phyloP scores from a whole-genome alignment of 2,797 vertebrate species.

The Chromobotia macracanthus region DNA sequence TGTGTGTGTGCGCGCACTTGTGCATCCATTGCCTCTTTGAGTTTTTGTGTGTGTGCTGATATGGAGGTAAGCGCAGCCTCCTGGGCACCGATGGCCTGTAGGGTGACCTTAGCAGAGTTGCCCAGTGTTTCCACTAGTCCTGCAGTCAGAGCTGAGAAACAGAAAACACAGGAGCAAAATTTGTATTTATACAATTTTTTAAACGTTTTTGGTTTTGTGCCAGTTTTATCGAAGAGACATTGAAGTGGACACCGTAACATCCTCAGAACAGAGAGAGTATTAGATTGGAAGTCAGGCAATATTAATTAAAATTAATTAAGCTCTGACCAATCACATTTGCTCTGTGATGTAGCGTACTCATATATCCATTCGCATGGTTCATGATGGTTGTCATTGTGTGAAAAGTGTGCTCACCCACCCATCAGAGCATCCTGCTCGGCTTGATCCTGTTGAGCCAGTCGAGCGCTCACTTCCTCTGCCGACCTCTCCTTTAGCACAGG shows the following conservation, averaged over 20 bases:
- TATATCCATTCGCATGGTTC: too few relatives aligned
- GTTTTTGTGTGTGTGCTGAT: conserved; percentile 77
- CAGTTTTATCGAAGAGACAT: too few relatives aligned
- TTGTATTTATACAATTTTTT: not conserved
- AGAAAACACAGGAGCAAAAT: not conserved
- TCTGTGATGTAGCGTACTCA: too few relatives aligned
- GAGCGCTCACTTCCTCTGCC: conserved; percentile 86
- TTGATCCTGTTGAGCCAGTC: conserved; percentile 86
- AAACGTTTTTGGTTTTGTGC: not conserved
- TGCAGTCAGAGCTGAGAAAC: conserved; percentile 78
- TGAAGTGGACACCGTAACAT: too few relatives aligned
- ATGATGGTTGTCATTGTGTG: not conserved
- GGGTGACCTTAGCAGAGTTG: conserved; percentile 79
- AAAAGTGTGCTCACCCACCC: conserved; percentile 70
- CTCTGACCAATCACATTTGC: too few relatives aligned
- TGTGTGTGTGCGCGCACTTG: conserved; percentile 75
- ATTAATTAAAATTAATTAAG: too few relatives aligned
- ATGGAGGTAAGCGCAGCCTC: conserved; percentile 88
- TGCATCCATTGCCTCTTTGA: conserved; percentile 92
- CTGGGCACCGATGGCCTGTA: conserved; percentile 89
- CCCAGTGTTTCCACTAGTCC: conserved; percentile 83
- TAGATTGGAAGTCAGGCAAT: too few relatives aligned
- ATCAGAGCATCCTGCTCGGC: conserved; percentile 81
- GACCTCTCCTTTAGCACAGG: conserved; percentile 80
- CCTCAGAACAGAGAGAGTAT: too few relatives aligned